Percentiles rank a stretch among this genome's conserved stretches.
phyloP scores from a whole-genome alignment of 2,888 invertebrate genomes.

The Acleris holmiana region DNA sequence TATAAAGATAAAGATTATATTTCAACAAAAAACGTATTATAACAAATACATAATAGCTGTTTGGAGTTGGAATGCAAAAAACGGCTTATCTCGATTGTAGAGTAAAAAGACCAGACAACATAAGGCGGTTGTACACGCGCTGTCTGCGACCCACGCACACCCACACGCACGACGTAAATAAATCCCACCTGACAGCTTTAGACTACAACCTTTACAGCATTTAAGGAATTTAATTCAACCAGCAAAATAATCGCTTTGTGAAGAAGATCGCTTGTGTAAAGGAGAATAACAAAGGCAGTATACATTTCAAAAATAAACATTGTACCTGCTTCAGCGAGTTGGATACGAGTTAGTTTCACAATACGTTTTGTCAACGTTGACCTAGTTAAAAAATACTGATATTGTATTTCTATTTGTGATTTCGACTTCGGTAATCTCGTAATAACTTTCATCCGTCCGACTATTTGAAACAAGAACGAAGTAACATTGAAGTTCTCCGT shows the following conservation, averaged over 20 bases:
- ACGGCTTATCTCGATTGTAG: constrained; percentile 42
- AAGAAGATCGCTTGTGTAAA: neutral
- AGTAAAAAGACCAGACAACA: constrained; percentile 58
- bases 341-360: too few relatives aligned
- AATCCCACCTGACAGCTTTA: constrained; percentile 69
- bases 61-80: neutral
- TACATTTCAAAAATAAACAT: too few relatives aligned
- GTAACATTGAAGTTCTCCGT: constrained; percentile 11
- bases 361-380: neutral
- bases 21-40: too few relatives aligned
- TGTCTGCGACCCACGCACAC: constrained; percentile 59
- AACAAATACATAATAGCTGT: neutral
- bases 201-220: constrained; percentile 31
- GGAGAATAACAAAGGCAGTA: too few relatives aligned
- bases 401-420: too few relatives aligned
- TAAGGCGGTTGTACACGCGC: constrained; percentile 59
- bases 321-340: too few relatives aligned
- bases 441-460: neutral
- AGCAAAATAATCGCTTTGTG: constrained; percentile 4
- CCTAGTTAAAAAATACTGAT: neutral
- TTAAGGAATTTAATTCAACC: neutral
- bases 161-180: constrained; percentile 72
- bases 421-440: neutral
- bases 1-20: too few relatives aligned
- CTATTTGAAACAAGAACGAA: constrained; percentile 14